Base-by-base conservation (phyloP, 2,797 vertebrate genomes). In the Nyctalus aviator region DNA sequence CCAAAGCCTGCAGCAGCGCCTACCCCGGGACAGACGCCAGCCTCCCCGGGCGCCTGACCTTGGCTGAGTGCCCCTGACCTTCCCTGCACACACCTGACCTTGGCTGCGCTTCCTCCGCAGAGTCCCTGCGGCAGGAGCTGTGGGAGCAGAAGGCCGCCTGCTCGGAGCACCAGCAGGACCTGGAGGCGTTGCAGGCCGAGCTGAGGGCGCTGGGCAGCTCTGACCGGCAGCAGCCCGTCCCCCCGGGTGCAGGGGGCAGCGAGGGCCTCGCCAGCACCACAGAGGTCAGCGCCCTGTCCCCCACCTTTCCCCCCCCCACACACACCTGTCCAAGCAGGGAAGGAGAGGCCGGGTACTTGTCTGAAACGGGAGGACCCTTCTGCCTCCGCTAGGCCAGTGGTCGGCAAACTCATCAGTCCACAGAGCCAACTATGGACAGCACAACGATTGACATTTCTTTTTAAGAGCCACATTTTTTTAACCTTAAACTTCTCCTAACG, bases 91-190 rank as follows among this genome's bases (percentile, higher is more conserved):
- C 2, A 0, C 30, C 48, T 96, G 35, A 84, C 44, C 21, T 20
- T 46, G 1, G 0, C 62, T 50, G 35, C 50, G 32, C 50, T 95
- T 68, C 64, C 69, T 62, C 62, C 90, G 71, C 96, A 98, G 99
- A 99, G 94, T 99, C 99, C 96, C 98, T 99, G 94, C 98, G 98
- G 73, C 98, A 98, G 82, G 99, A 99, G 97, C 97, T 99, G 95
- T 98, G 98, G 5, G 99, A 99, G 96, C 99, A 99, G 95, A 99
- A 98, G 91, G 98, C 98, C 0, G 98, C 98, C 57, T 99, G 99
- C 98, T 98, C 97, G 14, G 97, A 98, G 97, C 99, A 99, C 95
- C 99, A 98, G 98, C 98, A 99, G 98, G 99, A 99, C 97, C 98
- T 99, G 88, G 99, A 99, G 84, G 98, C 98, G 50, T 98, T 99